Percentiles rank a stretch among this genome's conserved stretches.
These are phyloP conservation scores for Trichogramma evanescens DNA, from an alignment of 2,888 invertebrate genomes.

Conservation along the genomic window DNA sequence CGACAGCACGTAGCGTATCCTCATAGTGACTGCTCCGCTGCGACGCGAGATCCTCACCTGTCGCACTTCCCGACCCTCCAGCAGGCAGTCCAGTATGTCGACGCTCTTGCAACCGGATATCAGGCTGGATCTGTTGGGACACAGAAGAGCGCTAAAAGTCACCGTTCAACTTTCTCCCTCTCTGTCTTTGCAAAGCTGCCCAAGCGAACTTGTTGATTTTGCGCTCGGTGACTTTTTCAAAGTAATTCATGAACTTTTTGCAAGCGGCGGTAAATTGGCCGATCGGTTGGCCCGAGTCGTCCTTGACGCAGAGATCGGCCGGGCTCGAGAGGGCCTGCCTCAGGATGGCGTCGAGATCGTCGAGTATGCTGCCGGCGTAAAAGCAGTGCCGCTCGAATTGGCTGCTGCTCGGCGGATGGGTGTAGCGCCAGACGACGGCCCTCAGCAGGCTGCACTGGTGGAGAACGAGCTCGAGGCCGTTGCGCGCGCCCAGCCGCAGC, in stretches of 20 bases:
- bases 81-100: constrained; percentile 41
- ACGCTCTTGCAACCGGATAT: constrained; percentile 42
- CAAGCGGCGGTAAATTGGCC: constrained; percentile 30
- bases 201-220: constrained; percentile 36
- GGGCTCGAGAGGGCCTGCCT: constrained; percentile 24
- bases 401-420: constrained; percentile 34
- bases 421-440: constrained; percentile 44
- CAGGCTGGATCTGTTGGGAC: constrained; percentile 17
- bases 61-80: constrained; percentile 38
- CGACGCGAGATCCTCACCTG: constrained; percentile 19
- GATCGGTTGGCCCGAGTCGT: constrained; percentile 23
- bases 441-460: constrained; percentile 39
- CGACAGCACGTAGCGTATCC: constrained; percentile 37
- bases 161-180: too few species aligned
- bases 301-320: constrained; percentile 17
- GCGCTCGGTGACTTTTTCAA: constrained; percentile 41
- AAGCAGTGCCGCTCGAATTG: constrained; percentile 35
- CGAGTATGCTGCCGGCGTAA: constrained; percentile 40
- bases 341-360: constrained; percentile 34
- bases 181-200: too few species aligned
- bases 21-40: constrained; percentile 34
- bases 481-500: constrained; percentile 26
- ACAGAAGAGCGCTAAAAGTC: too few species aligned
- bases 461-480: constrained; percentile 34
- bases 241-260: constrained; percentile 43